These are phyloP conservation scores for Cremastinae sp. DNA, from an alignment of 2,888 invertebrate genomes.

Conservation along the genomic window DNA sequence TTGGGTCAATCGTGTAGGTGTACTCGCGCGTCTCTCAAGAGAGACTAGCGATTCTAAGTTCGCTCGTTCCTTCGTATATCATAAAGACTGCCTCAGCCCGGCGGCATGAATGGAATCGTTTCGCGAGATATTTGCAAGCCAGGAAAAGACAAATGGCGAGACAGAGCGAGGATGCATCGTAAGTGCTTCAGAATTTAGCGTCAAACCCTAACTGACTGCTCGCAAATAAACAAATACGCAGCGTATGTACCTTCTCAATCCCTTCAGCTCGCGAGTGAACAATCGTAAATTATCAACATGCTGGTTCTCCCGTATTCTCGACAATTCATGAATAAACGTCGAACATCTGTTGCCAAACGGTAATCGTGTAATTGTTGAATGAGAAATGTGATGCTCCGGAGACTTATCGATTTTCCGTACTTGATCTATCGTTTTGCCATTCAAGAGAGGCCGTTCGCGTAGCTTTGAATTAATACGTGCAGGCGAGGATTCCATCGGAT, in stretches of 20 bases:
- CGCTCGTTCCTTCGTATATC: conserved; percentile 67
- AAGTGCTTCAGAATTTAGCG: conserved; percentile 28
- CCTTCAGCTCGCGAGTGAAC: neutral
- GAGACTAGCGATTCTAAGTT: conserved; percentile 26
- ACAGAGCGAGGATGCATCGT: conserved; percentile 8
- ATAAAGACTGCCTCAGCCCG: conserved; percentile 64
- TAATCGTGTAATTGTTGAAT: conserved; percentile 40
- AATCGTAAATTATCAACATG: conserved; percentile 19
- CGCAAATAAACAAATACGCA: neutral
- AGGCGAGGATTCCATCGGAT: conserved; percentile 49
- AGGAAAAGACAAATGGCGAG: neutral
- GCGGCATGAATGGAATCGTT: conserved; percentile 70
- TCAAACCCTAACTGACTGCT: neutral
- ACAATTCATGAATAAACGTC: conserved; percentile 23
- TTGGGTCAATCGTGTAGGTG: conserved; percentile 71
- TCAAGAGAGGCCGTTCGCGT: conserved; percentile 27
- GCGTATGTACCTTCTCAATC: neutral
- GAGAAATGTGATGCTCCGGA: conserved; percentile 27
- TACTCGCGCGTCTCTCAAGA: conserved; percentile 65
- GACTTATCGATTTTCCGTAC: conserved; percentile 36
- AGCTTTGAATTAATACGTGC: conserved; percentile 66
- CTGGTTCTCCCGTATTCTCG: conserved; percentile 11
- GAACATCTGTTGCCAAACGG: conserved; percentile 44
- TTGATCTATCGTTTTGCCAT: conserved; percentile 48
- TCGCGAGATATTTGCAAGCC: conserved; percentile 43